Evolutionary conservation across 2,113 vertebrate species (phyloP), one percentile per base, ranked within the genome.

Genomic region (Hylia prasina): DNA sequence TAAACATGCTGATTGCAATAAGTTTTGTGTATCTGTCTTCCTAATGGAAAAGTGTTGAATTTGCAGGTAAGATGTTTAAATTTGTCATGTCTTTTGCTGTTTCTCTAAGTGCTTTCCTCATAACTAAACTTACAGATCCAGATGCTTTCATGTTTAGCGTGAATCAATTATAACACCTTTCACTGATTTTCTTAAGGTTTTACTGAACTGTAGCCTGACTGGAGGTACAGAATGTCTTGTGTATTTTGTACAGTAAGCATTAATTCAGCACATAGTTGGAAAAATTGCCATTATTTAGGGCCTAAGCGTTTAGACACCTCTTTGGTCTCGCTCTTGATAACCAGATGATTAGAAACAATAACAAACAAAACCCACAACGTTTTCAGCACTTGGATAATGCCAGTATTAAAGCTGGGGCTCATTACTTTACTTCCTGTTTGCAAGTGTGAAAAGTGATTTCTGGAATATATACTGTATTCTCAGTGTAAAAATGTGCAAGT

Each of bases 311-410:
- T 47, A 69, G 31, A 45, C 33, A 54, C 28, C 45, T 27, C 57
- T 40, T 93, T 53, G 22, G 28, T 95, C 82, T 91, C 24, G 5
- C 77, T 94, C 45, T 90, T 94, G 33, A 92, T 93, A 83, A 77
- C 35, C 72, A 95, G 89, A 73, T 94, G 66, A 95, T 92, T 94
- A 57, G 89, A 83, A 87, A 27, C 84, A 80, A 61, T 80, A 45
- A 2, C 8, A 35, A 70, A 57, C 22, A 60, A 61, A 91, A 64
- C 9, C 2, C 16, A 4, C 72, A 95, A 40, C 72, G 48, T 35
- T 64, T 79, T 78, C 53, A 60, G 84, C 71, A 72, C 27, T 14
- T 96, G 95, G 83, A 88, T 89, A 75, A 92, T 96, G 75, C 95
- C 90, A 88, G 23, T 65, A 84, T 96, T 81, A 88, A 96, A 92